Conservation (phyloP, 2,797 vertebrate species). For the Polyboroides typus region DNA sequence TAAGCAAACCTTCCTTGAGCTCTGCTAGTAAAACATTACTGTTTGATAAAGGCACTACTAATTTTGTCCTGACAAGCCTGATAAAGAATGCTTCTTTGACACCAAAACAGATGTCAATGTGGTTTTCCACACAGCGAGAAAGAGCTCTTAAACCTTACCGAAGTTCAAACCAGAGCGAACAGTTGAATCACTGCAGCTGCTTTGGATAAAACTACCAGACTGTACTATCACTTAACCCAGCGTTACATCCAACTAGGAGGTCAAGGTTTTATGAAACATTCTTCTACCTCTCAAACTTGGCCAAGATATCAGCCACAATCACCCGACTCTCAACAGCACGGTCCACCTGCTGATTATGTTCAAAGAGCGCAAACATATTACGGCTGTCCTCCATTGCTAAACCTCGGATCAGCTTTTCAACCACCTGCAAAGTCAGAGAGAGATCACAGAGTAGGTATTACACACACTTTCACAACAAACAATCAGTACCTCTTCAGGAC, state of each 20-base stretch:
- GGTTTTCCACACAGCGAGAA: background rate
- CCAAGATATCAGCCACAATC: conserved; percentile 89
- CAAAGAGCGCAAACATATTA: conserved; percentile 93
- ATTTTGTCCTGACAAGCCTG: background rate
- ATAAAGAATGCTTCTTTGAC: background rate
- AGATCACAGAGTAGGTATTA: background rate
- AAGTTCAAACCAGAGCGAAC: background rate
- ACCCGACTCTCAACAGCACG: conserved; percentile 89
- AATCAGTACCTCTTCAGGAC: background rate
- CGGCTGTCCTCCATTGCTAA: conserved; percentile 93
- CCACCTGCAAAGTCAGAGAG: conserved; percentile 78
- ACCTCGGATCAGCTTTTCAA: conserved; percentile 91
- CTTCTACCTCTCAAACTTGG: conserved; percentile 89
- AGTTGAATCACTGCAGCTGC: background rate
- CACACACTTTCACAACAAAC: background rate
- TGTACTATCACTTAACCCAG: background rate
- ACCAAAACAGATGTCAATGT: background rate
- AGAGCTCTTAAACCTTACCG: background rate
- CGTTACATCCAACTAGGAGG: background rate
- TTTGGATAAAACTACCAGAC: background rate
- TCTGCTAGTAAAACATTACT: background rate
- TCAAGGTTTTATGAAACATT: background rate
- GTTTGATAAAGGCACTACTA: background rate
- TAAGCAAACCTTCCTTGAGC: background rate
- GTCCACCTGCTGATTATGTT: conserved; percentile 83